A percentile compares a stretch with the other conserved stretches of the same genome.
Evolutionary conservation across 2,888 invertebrate species (phyloP).

Genomic region (Campoletis raptor): DNA sequence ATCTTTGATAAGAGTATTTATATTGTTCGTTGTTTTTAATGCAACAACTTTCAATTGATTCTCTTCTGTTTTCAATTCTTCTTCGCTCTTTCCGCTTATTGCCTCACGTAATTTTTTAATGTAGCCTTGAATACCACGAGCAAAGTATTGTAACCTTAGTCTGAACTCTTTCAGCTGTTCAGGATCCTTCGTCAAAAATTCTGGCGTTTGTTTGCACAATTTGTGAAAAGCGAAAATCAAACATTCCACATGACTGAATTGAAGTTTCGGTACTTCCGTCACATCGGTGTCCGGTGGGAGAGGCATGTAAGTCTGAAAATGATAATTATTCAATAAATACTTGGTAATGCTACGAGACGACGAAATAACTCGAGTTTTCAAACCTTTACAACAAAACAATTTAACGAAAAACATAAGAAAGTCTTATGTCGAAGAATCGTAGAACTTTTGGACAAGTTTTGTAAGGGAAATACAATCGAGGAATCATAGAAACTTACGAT

Average conservation of each 20-base stretch:
- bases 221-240: slow-evolving; percentile 91
- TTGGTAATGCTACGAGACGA: background rate
- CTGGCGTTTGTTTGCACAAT: slow-evolving; percentile 92
- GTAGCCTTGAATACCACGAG: slow-evolving; percentile 95
- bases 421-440: background rate
- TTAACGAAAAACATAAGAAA: too few relatives aligned
- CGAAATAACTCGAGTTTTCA: background rate
- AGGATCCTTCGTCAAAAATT: slow-evolving; percentile 90
- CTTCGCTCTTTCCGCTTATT: slow-evolving; percentile 89
- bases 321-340: slow-evolving; percentile 36
- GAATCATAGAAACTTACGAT: slow-evolving; percentile 87
- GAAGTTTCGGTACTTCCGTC: slow-evolving; percentile 91
- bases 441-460: background rate
- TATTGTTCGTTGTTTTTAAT: slow-evolving; percentile 96
- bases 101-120: slow-evolving; percentile 90
- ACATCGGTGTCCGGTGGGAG: slow-evolving; percentile 91
- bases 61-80: slow-evolving; percentile 91
- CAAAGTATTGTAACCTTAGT: slow-evolving; percentile 95
- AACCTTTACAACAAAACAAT: too few relatives aligned
- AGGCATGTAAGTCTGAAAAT: slow-evolving; percentile 93
- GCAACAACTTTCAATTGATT: slow-evolving; percentile 92
- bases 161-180: slow-evolving; percentile 95
- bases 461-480: background rate
- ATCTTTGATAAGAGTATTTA: slow-evolving; percentile 96
- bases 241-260: slow-evolving; percentile 97